Percentiles rank a stretch among this genome's conserved stretches.
phyloP scores from a whole-genome alignment of 2,888 invertebrate species.

The Lithodes maja region DNA sequence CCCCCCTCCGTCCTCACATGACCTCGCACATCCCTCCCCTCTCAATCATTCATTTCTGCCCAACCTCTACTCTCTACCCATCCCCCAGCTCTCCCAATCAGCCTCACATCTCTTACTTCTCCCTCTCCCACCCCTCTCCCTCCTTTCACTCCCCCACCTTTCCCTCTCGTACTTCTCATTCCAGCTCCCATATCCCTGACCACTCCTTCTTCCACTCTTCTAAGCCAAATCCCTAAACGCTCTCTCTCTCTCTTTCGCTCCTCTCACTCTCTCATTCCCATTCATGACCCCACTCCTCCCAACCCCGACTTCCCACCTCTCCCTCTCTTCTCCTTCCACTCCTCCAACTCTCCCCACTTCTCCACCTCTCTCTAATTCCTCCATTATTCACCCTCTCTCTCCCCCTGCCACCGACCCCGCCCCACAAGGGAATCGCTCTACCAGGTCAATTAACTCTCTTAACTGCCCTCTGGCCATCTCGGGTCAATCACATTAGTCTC shows the following conservation, averaged over 20 bases:
- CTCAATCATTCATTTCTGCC: not conserved
- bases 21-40: not conserved
- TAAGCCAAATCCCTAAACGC: too few relatives aligned
- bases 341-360: not conserved
- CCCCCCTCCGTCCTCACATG: not conserved
- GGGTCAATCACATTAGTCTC: conserved; percentile 63
- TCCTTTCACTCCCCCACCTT: not conserved
- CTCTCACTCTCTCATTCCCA: not conserved
- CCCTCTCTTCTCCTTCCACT: not conserved
- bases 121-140: not conserved
- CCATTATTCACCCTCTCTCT: not conserved
- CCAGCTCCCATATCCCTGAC: too few relatives aligned
- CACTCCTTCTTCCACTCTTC: too few relatives aligned
- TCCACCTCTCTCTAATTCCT: conserved; percentile 3
- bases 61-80: not conserved
- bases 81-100: not conserved
- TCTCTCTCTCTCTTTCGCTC: not conserved
- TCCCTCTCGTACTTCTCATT: too few relatives aligned
- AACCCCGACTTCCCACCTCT: not conserved
- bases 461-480: conserved; percentile 60
- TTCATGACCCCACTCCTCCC: too few relatives aligned
- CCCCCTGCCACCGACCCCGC: not conserved
- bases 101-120: not conserved
- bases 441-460: conserved; percentile 54
- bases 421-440: conserved; percentile 36